Evolutionary conservation across 2,797 vertebrate species (phyloP).

Genomic region (Allobates femoralis): DNA sequence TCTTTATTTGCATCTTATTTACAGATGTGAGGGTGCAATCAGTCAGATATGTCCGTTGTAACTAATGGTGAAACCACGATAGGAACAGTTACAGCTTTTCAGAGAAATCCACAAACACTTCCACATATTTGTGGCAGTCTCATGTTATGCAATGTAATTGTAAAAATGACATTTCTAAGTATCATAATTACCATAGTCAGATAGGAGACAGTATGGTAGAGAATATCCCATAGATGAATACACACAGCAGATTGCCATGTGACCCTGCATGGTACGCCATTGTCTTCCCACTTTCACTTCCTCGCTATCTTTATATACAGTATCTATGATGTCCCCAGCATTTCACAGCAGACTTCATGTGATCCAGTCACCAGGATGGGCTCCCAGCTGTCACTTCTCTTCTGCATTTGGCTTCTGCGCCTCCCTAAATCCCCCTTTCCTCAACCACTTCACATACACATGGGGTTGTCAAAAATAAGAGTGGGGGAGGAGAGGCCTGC

Average conservation of each 20-base stretch:
- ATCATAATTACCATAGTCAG: not conserved
- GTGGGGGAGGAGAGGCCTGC: not conserved
- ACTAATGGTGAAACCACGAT: no score
- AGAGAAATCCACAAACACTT: not conserved
- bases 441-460: constrained; percentile 15
- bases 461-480: constrained; percentile 20
- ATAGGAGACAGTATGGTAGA: not conserved
- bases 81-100: not conserved
- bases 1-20: no score
- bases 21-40: no score
- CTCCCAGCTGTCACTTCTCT: constrained; percentile 30
- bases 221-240: not conserved
- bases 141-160: not conserved
- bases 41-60: no score
- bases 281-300: constrained; percentile 1
- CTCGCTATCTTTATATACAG: not conserved
- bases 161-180: no score
- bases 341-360: constrained; percentile 13
- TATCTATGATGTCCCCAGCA: constrained; percentile 1
- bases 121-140: not conserved
- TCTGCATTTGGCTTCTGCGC: constrained; percentile 29
- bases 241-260: not conserved
- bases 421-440: constrained; percentile 4
- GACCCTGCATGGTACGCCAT: not conserved
- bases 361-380: constrained; percentile 6